phyloP scores from a whole-genome alignment of 30 jellyfish, hydroid and myxozoan genomes.

The Aurelia coerulea region DNA sequence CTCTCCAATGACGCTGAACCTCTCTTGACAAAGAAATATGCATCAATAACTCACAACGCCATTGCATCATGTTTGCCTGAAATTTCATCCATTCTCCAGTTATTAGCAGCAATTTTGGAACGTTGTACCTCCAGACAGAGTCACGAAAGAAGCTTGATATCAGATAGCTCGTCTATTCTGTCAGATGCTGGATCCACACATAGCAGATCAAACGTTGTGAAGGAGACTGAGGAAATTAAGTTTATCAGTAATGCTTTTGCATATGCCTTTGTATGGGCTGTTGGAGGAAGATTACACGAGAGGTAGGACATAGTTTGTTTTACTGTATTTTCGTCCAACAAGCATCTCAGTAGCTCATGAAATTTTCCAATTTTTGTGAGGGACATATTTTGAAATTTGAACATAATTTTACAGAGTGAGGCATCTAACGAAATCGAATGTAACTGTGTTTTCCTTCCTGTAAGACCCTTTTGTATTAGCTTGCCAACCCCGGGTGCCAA shows the following conservation, averaged over 20 bases:
- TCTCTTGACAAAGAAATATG: not conserved
- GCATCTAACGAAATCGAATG: too few species aligned
- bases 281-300: slow-evolving; percentile 59
- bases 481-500: too few species aligned
- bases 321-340: too few species aligned
- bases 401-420: too few species aligned
- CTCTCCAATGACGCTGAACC: slow-evolving; percentile 18
- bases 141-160: slow-evolving; percentile 10
- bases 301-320: slow-evolving; percentile 34
- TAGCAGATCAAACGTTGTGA: slow-evolving; percentile 1
- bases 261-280: slow-evolving; percentile 72
- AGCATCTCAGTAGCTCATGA: too few species aligned
- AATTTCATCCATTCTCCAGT: slow-evolving; percentile 42
- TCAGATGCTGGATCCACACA: slow-evolving; percentile 14
- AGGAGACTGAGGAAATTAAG: slow-evolving; percentile 26
- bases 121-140: slow-evolving; percentile 32
- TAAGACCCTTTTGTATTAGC: too few species aligned
- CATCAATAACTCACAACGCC: not conserved
- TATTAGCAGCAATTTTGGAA: slow-evolving; percentile 38
- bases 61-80: not conserved
- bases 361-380: too few species aligned
- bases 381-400: too few species aligned
- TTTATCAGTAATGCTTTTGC: slow-evolving; percentile 74
- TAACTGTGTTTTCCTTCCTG: too few species aligned
- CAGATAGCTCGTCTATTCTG: slow-evolving; percentile 7